These are phyloP conservation scores for Neotragus pygmaeus DNA, from an alignment of 2,113 vertebrate genomes.

Conservation along the genomic window DNA sequence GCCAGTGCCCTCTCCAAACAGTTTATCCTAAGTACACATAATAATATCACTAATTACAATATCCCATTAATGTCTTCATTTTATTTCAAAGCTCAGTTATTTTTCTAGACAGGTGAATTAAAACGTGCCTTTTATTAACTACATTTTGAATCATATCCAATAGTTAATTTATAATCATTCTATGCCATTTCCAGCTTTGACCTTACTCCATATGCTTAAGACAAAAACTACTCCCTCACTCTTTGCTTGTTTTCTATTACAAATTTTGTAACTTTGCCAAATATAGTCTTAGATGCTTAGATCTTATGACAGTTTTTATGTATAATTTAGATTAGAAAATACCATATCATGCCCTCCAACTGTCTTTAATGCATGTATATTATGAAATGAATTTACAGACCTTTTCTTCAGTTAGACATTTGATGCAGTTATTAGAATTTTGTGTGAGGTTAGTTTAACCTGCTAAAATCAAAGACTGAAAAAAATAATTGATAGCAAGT, in stretches of 20 bases:
- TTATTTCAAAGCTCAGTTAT: slow-evolving; percentile 41
- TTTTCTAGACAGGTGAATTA: slow-evolving; percentile 39
- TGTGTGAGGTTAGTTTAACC: background rate
- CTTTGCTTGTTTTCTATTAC: background rate
- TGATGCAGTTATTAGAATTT: background rate
- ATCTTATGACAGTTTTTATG: background rate
- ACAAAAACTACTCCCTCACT: background rate
- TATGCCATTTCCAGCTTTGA: background rate
- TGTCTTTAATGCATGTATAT: background rate
- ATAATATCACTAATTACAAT: slow-evolving; percentile 48
- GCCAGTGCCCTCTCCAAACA: background rate
- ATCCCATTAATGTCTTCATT: slow-evolving; percentile 44
- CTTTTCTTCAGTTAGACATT: background rate
- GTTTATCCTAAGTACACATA: slow-evolving; percentile 8
- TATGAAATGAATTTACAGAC: background rate
- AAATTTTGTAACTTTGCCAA: slow-evolving; percentile 8
- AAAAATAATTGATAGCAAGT: background rate
- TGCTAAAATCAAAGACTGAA: background rate
- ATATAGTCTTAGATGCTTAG: background rate
- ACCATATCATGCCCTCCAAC: background rate
- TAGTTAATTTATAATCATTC: slow-evolving; percentile 18
- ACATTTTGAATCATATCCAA: slow-evolving; percentile 45
- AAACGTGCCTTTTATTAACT: background rate
- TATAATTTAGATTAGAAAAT: background rate
- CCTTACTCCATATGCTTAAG: background rate